These are phyloP conservation scores for Pseudeuparius sepicola DNA, from an alignment of 2,888 invertebrate genomes.

Conservation along the genomic window DNA sequence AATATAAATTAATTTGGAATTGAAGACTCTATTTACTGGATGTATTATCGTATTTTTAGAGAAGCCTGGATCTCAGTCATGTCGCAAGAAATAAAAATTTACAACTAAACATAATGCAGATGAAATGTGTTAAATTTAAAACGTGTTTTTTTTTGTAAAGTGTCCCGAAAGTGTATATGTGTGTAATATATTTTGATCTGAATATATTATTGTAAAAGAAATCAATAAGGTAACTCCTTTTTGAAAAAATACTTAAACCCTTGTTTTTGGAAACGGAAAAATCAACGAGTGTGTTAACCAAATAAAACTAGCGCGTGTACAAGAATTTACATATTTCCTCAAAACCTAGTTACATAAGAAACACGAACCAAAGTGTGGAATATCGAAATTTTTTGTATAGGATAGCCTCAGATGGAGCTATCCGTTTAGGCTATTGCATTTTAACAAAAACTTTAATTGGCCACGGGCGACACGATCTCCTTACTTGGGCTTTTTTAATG, in stretches of 20 bases:
- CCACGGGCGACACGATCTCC: constrained; percentile 14
- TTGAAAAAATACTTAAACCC: constrained; percentile 22
- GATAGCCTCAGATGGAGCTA: constrained; percentile 30
- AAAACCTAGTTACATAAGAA: constrained; percentile 27
- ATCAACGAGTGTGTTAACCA: constrained; percentile 10
- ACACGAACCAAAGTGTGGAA: constrained; percentile 38
- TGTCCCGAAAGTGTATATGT: constrained; percentile 23
- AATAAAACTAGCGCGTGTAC: constrained; percentile 17
- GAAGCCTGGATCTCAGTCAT: too few relatives aligned
- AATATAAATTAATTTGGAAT: too few relatives aligned
- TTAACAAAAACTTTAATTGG: constrained; percentile 32
- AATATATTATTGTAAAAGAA: constrained; percentile 38
- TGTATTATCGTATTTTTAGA: too few relatives aligned
- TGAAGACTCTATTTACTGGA: too few relatives aligned
- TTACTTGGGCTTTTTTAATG: constrained; percentile 29
- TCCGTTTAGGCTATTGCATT: constrained; percentile 41
- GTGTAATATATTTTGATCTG: constrained; percentile 19
- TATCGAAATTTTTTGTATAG: constrained; percentile 40
- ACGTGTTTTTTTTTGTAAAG: background rate
- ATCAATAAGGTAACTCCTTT: constrained; percentile 28
- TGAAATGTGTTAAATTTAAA: background rate
- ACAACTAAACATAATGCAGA: background rate
- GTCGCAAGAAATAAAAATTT: constrained; percentile 4
- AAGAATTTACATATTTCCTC: constrained; percentile 24
- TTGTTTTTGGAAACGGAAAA: constrained; percentile 17